phyloP scores from a whole-genome alignment of 2,113 vertebrate genomes.

The Hyla sarda region DNA sequence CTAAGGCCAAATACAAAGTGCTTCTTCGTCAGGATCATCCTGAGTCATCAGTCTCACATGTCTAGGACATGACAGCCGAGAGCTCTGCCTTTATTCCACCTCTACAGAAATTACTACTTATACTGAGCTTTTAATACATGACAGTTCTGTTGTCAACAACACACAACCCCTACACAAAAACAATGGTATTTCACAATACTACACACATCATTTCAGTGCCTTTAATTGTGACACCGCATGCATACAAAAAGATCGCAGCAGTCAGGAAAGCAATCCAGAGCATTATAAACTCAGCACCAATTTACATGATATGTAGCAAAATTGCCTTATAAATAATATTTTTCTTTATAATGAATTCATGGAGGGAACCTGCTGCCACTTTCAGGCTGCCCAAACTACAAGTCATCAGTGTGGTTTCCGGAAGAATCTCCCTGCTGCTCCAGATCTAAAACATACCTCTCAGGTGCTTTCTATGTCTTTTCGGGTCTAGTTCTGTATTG shows the following conservation, averaged over 20 bases:
- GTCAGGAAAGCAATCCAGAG: neutral
- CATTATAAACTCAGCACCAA: too few relatives aligned
- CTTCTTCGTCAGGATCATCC: neutral
- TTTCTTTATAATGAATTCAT: too few relatives aligned
- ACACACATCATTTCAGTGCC: neutral
- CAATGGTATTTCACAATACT: neutral
- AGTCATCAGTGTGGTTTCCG: too few relatives aligned
- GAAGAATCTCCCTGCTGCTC: too few relatives aligned
- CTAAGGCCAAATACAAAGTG: neutral
- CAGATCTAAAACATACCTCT: too few relatives aligned
- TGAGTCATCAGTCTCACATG: neutral
- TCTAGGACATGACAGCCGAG: neutral
- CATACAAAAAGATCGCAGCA: neutral
- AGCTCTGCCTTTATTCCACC: neutral
- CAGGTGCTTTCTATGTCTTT: too few relatives aligned
- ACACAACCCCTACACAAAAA: neutral
- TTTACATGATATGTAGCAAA: too few relatives aligned
- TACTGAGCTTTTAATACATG: neutral
- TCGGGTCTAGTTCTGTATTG: too few relatives aligned
- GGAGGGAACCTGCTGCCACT: too few relatives aligned
- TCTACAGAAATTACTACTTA: neutral
- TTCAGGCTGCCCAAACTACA: too few relatives aligned
- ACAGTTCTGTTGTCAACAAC: neutral
- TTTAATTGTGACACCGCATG: neutral
- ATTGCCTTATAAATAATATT: too few relatives aligned